Evolutionary conservation across 1,140 invertebrate species (phyloP), one percentile per base, ranked within the genome.

Genomic region (Nymphalis io): DNA sequence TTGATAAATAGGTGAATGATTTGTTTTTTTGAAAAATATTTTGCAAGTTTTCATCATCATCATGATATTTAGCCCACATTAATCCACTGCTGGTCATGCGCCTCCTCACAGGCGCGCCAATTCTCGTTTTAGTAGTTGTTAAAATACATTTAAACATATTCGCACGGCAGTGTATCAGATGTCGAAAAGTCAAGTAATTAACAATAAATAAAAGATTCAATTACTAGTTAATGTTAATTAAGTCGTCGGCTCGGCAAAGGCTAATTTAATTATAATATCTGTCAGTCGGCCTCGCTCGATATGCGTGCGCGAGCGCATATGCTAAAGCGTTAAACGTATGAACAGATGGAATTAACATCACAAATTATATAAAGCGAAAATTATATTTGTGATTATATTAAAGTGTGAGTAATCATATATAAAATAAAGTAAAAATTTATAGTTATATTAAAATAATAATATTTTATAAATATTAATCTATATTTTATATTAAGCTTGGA

Each of bases 141-240:
- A 55, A 55, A 55, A n/a, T 46, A 39, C 23, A 38, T n/a, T n/a
- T 40, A n/a, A 0, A 1, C 11, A 60, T 59, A 20, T 67, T 59
- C 38, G 38, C 13, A 51, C 27, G 13, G 21, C 39, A 67, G 13
- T 67, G 42, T 67, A 59, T 40, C 21, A 46, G 21, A 46, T 20
- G 57, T 67, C 48, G 57, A 44, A 67, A 59, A 59, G 40, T 10
- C 27, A 67, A 48, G 57, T 48, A 59, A 67, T 67, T 67, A 67
- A 53, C 75, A 80, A 84, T 84, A 87, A 83, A 87, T 85, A 82
- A 79, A 83, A 78, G 67, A 85, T 84, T 85, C 82, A 85, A 85
- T 87, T 85, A 82, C 79, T 73, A 68, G 67, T 27, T 71, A 61
- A 68, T 66, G 73, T 78, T 84, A 84, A 84, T 85, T 81, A 83